A percentile compares a stretch with the other conserved stretches of the same genome.
These are phyloP conservation scores for Microctenopoma lineatum DNA, from an alignment of 2,797 vertebrate genomes.

Conservation along the genomic window DNA sequence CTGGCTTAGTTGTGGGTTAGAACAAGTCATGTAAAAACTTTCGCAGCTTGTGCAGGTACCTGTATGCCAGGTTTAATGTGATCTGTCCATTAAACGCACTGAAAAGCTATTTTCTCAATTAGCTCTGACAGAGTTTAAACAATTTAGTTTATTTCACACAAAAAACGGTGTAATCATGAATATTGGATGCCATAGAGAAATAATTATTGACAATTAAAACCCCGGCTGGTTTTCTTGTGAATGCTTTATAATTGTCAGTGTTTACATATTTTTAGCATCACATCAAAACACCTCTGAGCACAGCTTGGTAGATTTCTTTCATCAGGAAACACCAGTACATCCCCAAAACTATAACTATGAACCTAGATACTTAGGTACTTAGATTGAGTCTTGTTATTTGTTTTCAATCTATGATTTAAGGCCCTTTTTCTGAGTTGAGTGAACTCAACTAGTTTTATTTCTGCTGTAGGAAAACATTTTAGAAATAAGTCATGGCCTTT, in stretches of 20 bases:
- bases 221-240: not conserved
- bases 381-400: not conserved
- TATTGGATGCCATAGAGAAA: slow-evolving; percentile 6
- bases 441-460: not conserved
- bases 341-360: not conserved
- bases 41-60: not conserved
- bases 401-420: slow-evolving; percentile 9
- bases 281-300: not conserved
- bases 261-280: not conserved
- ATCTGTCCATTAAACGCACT: not conserved
- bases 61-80: slow-evolving; percentile 1
- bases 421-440: slow-evolving; percentile 14
- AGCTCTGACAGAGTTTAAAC: not conserved
- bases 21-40: slow-evolving; percentile 12
- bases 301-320: slow-evolving; percentile 4
- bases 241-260: slow-evolving; percentile 4
- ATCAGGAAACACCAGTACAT: not conserved
- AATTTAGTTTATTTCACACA: not conserved
- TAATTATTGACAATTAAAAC: not conserved
- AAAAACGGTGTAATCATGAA: not conserved
- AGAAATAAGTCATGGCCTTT: slow-evolving; percentile 6
- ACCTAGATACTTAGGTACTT: accelerated
- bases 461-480: slow-evolving; percentile 17
- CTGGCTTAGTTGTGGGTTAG: slow-evolving; percentile 23
- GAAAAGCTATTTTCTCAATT: not conserved